Percentiles rank a stretch among this genome's conserved stretches.
phyloP scores from a whole-genome alignment of 1,140 invertebrate species.

The Harpegnathos saltator region DNA sequence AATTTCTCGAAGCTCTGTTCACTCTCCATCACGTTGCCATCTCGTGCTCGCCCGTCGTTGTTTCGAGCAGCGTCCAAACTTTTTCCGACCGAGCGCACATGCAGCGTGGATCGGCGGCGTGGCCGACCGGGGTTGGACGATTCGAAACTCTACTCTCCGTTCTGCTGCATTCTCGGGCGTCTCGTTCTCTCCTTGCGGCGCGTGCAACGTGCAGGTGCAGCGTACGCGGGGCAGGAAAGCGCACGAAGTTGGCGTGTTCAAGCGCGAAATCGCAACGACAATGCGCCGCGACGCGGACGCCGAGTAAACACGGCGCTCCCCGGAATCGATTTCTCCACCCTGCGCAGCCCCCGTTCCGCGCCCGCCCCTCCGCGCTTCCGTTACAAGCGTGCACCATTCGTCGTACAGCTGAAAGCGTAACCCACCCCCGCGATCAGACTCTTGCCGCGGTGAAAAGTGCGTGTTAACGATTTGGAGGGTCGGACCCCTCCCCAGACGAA shows the following conservation, averaged over 20 bases:
- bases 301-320: conserved; percentile 71
- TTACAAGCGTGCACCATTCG: conserved; percentile 52
- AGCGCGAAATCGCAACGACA: conserved; percentile 72
- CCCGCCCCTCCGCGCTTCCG: conserved; percentile 39
- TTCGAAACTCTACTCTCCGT: conserved; percentile 13
- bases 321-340: conserved; percentile 72
- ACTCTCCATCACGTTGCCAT: no score
- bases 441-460: conserved; percentile 42
- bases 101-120: no score
- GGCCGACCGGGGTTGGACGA: background rate
- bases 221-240: conserved; percentile 48
- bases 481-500: background rate
- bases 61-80: no score
- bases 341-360: conserved; percentile 39
- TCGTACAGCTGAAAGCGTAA: conserved; percentile 53
- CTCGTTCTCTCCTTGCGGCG: conserved; percentile 6
- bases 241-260: conserved; percentile 70
- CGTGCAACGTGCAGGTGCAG: conserved; percentile 25
- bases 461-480: conserved; percentile 37
- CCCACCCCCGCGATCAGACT: conserved; percentile 1
- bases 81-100: no score
- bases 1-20: no score
- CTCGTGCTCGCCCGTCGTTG: no score
- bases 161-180: conserved; percentile 22
- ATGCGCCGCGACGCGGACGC: conserved; percentile 69